Evolutionary conservation across 2,888 invertebrate genomes (phyloP), one percentile per base, ranked within the genome.

Genomic region (Caenorhabditis panamensis): DNA sequence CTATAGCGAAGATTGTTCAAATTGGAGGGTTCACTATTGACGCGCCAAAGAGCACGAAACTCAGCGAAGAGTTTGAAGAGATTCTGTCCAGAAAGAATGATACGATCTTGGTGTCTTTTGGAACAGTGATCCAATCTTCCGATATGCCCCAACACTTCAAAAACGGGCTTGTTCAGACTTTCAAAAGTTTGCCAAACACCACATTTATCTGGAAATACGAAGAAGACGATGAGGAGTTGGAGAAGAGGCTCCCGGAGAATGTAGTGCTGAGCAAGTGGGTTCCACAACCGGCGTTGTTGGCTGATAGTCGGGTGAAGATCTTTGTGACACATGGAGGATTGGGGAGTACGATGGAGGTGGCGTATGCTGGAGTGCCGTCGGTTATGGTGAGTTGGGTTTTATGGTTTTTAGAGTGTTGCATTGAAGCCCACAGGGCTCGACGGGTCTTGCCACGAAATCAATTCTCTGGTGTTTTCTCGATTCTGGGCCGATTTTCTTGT

Each of bases 171-270:
- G 44, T 76, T n/a, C 56, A 67, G 13, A 26, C 62, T 1, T 76
- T 76, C 20, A 20, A 18, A n/a, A 28, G 26, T 16, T 72, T 72
- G 72, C 53, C 64, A 31, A 54, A 79, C 2, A 62, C 58, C 1
- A 79, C 79, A 36, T 80, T 80, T 44, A 71, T 80, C 13, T 80
- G 80, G 80, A 80, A 80, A 64, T 80, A 80, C 54, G 76, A 76
- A n/a, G 67, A 67, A n/a, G 67, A 76, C 18, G 67, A 76, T 22
- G 26, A 44, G 26, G 22, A 28, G 8, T 20, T 75, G 18, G 58
- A 22, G 24, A 41, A 20, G 3, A 26, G 18, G 20, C 37, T 76
- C 36, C 54, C 76, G 5, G 36, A 61, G 4, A 76, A 76, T 47
- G 76, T 76, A 6, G 47, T 68, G 8, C 20, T 76, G 24, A 67